Conservation (phyloP, 2,113 vertebrate species). For the Spermophilus dauricus region DNA sequence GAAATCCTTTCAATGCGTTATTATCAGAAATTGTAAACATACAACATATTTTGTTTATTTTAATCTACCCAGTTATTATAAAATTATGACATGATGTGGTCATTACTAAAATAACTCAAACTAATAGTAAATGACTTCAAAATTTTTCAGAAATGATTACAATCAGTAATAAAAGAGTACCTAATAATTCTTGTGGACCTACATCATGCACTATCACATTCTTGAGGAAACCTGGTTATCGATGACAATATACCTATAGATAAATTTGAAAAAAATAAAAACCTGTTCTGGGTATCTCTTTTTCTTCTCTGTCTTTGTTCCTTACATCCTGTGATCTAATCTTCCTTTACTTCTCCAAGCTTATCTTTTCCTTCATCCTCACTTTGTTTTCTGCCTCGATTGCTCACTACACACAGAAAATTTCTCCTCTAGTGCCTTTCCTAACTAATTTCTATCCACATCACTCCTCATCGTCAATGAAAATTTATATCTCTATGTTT, state of each 20-base stretch:
- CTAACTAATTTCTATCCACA: background rate
- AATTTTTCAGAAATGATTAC: background rate
- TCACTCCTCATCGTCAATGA: background rate
- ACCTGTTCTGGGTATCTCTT: background rate
- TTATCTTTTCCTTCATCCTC: background rate
- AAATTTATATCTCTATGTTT: background rate
- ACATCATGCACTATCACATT: accelerated
- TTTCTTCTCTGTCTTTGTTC: background rate
- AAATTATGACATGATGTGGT: background rate
- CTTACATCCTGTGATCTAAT: background rate
- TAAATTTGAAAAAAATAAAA: background rate
- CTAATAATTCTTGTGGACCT: background rate
- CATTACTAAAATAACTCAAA: background rate
- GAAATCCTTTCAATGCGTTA: background rate
- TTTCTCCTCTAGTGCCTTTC: background rate
- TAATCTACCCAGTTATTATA: background rate
- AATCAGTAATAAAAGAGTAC: background rate
- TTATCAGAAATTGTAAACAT: background rate
- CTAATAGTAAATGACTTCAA: background rate
- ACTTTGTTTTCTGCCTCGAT: accelerated
- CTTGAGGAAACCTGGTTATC: background rate
- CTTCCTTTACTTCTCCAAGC: background rate
- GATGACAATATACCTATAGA: background rate
- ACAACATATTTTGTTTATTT: background rate
- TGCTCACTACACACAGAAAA: background rate